Percentiles rank a stretch among this genome's conserved stretches.
Evolutionary conservation across 2,113 vertebrate genomes (phyloP).

Genomic region (Peromyscus californicus): DNA sequence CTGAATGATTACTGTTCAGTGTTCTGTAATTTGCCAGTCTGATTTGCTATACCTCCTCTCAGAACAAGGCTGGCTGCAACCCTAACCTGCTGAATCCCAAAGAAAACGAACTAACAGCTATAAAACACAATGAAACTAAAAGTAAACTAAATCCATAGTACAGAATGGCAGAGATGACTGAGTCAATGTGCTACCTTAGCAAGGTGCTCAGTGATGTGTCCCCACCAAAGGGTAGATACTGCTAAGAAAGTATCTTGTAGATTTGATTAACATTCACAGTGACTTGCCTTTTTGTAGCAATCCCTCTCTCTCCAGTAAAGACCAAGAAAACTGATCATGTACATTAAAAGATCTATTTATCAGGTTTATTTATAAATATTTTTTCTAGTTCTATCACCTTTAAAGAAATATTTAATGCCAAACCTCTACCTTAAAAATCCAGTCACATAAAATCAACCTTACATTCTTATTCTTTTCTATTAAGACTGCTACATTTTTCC

Average conservation of each 20-base stretch:
- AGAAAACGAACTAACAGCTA: slow-evolving; percentile 18
- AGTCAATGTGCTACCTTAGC: background rate
- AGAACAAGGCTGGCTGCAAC: background rate
- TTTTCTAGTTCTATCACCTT: background rate
- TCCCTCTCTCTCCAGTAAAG: background rate
- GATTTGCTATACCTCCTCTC: background rate
- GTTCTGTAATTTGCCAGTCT: background rate
- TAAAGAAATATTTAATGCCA: slow-evolving; percentile 37
- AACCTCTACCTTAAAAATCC: background rate
- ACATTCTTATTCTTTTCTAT: background rate
- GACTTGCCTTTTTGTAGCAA: background rate
- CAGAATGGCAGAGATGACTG: background rate
- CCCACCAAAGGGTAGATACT: slow-evolving; percentile 4
- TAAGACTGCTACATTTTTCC: background rate
- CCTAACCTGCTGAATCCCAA: background rate
- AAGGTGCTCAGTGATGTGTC: background rate
- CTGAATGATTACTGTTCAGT: background rate
- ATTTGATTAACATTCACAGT: background rate
- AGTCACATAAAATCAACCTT: background rate
- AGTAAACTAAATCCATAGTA: background rate
- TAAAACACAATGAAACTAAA: background rate
- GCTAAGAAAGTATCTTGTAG: background rate
- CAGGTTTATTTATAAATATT: background rate
- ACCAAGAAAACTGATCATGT: background rate
- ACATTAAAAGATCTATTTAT: background rate